Percentiles rank a stretch among this genome's conserved stretches.
Evolutionary conservation across 2,888 invertebrate genomes (phyloP).

Genomic region (Archaeoteleia sp.): DNA sequence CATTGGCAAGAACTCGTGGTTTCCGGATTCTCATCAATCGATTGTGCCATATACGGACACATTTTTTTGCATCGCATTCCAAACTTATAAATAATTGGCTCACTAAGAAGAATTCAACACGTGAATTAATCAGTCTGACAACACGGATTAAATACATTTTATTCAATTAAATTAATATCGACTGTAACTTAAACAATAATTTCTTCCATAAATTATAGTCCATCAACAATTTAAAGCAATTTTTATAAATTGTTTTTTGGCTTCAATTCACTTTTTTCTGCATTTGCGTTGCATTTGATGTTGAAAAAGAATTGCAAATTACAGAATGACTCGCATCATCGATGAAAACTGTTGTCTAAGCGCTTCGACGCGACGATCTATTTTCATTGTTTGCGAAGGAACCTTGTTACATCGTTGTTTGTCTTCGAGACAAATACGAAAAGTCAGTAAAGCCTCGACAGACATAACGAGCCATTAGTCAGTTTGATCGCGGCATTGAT

Average conservation of each 20-base stretch:
- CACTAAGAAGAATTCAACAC: constrained; percentile 3
- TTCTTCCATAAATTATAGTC: no score
- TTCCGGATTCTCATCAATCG: constrained; percentile 44
- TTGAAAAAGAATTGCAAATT: constrained; percentile 35
- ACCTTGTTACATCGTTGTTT: constrained; percentile 28
- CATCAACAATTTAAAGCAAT: no score
- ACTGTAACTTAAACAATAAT: no score
- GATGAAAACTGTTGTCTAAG: constrained; percentile 32
- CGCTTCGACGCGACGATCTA: constrained; percentile 32
- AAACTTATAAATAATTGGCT: constrained; percentile 12
- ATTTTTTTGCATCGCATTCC: constrained; percentile 13
- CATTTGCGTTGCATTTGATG: no score
- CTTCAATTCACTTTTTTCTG: no score
- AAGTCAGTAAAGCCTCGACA: constrained; percentile 1
- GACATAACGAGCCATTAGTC: constrained; percentile 19
- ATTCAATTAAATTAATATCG: no score
- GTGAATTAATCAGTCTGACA: no score
- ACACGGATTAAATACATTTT: no score
- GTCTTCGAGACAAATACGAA: constrained; percentile 13
- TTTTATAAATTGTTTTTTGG: no score
- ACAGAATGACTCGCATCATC: constrained; percentile 36
- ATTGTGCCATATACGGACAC: constrained; percentile 21
- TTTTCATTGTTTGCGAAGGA: constrained; percentile 45
- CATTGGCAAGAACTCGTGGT: constrained; percentile 33
- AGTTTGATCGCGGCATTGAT: constrained; percentile 14